Conservation (phyloP, 2,113 vertebrate genomes). For the Connochaetes taurinus region DNA sequence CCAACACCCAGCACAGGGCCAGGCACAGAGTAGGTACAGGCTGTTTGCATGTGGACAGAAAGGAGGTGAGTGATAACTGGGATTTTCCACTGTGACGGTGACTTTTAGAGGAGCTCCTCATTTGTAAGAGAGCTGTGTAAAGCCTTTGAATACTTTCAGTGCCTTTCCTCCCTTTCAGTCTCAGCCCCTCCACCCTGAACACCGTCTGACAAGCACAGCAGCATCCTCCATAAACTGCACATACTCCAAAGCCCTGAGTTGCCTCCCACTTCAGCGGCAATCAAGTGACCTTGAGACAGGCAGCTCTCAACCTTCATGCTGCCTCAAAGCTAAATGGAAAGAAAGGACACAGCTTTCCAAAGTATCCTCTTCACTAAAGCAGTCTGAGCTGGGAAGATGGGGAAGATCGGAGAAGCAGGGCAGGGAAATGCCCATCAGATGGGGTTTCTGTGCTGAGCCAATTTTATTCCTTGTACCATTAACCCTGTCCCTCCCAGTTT, state of each 20-base stretch:
- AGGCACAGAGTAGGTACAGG: neutral
- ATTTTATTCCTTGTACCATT: constrained; percentile 7
- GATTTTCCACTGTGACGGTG: constrained; percentile 25
- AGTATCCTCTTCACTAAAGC: neutral
- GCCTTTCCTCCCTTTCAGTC: neutral
- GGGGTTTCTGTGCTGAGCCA: neutral
- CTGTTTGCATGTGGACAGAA: neutral
- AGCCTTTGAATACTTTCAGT: neutral
- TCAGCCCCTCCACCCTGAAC: neutral
- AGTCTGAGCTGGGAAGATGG: neutral
- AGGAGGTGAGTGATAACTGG: neutral
- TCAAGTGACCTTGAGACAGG: constrained; percentile 58
- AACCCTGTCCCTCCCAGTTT: neutral
- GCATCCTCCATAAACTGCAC: neutral
- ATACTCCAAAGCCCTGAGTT: constrained; percentile 19
- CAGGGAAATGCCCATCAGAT: neutral
- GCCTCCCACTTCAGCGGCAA: neutral
- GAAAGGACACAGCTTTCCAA: neutral
- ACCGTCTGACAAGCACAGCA: constrained; percentile 13
- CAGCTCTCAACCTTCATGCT: constrained; percentile 35
- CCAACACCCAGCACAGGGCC: neutral
- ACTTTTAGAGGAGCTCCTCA: constrained; percentile 35
- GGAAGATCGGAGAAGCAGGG: neutral
- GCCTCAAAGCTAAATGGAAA: constrained; percentile 6
- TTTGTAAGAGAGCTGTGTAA: constrained; percentile 9